phyloP scores from a whole-genome alignment of 2,797 vertebrate species.

The Anas flavirostris region DNA sequence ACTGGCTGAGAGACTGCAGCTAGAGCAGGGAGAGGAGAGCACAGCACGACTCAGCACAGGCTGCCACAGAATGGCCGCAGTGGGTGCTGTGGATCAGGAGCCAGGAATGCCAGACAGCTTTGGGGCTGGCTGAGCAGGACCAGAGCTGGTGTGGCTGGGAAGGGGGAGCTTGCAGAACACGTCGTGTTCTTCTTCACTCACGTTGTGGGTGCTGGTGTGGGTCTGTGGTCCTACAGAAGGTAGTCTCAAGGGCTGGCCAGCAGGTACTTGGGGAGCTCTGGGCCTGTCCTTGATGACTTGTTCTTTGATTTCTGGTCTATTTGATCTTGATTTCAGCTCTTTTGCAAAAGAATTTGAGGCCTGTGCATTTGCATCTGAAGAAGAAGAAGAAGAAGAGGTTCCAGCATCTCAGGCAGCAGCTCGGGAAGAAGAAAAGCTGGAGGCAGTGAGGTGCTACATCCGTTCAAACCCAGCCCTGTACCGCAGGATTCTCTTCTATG shows the following conservation, averaged over 20 bases:
- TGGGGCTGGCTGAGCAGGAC: not conserved
- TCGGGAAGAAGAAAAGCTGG: constrained; percentile 77
- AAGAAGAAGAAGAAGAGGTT: constrained; percentile 81
- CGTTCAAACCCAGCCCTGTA: constrained; percentile 82
- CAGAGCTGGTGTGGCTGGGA: accelerated
- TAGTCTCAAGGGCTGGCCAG: not conserved
- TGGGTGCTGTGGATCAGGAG: not conserved
- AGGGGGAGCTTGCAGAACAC: not conserved
- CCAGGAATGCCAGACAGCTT: not conserved
- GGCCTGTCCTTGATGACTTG: not conserved
- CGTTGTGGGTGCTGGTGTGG: not conserved
- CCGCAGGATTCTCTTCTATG: constrained; percentile 86
- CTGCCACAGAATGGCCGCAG: not conserved
- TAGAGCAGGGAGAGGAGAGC: not conserved
- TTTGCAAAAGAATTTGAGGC: constrained; percentile 69
- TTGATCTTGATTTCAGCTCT: constrained; percentile 64
- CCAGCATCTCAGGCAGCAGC: constrained; percentile 83
- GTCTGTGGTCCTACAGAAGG: not conserved
- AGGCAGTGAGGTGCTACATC: constrained; percentile 85
- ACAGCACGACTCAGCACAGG: not conserved
- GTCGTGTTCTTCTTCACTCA: not conserved
- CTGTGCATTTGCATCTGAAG: constrained; percentile 53
- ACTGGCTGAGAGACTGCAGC: not conserved
- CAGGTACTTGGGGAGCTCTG: not conserved
- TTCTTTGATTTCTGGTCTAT: not conserved